Conservation (phyloP, 1,140 invertebrate genomes). For the Drosophila parabipectinata region DNA sequence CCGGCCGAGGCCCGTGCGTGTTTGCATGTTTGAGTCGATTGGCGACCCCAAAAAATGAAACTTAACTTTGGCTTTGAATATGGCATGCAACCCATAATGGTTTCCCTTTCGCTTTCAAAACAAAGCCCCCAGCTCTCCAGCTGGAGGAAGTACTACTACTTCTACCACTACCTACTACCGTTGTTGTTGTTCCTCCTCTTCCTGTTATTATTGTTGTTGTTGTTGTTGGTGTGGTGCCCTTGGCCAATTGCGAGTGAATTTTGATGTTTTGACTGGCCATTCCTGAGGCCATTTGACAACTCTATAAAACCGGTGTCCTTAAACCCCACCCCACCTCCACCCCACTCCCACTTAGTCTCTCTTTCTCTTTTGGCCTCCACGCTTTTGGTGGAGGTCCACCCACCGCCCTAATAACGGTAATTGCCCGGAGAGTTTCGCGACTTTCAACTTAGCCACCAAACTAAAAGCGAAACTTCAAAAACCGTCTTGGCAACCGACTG, state of each 20-base stretch:
- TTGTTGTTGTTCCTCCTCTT: neutral
- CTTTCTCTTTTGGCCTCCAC: too few species aligned
- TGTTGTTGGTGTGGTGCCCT: constrained; percentile 44
- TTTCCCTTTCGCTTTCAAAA: constrained; percentile 76
- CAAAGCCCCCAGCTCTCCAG: constrained; percentile 42
- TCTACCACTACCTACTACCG: too few species aligned
- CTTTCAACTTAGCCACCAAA: constrained; percentile 47
- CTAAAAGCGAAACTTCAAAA: constrained; percentile 50
- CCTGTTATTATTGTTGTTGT: constrained; percentile 12
- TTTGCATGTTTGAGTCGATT: constrained; percentile 74
- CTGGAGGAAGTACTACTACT: neutral
- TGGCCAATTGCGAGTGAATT: constrained; percentile 65
- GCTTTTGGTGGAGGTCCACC: neutral
- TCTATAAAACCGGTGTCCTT: constrained; percentile 67
- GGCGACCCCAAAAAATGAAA: constrained; percentile 70
- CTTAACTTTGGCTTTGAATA: constrained; percentile 55
- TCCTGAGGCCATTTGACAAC: constrained; percentile 69
- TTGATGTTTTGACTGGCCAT: constrained; percentile 65
- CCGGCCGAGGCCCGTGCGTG: constrained; percentile 47
- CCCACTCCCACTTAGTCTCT: too few species aligned
- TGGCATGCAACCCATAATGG: constrained; percentile 77
- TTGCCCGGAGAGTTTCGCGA: constrained; percentile 51
- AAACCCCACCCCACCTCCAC: constrained; percentile 20
- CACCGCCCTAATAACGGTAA: constrained; percentile 24
- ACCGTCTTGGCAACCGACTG: constrained; percentile 46